A percentile compares a stretch with the other conserved stretches of the same genome.
These are phyloP conservation scores for Drosophila busckii DNA, from an alignment of 1,140 invertebrate genomes.

Conservation along the genomic window DNA sequence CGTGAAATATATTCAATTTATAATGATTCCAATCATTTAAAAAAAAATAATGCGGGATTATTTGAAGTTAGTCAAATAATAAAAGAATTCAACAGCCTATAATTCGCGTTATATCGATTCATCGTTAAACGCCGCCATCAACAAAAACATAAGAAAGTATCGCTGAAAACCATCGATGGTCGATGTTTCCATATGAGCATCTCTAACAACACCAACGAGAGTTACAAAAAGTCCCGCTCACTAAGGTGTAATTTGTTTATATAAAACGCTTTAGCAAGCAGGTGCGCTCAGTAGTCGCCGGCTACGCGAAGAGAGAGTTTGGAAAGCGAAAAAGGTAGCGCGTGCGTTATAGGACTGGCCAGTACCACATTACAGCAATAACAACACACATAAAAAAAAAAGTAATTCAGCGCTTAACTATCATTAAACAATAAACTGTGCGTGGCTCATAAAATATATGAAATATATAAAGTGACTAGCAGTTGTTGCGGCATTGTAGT, in stretches of 20 bases:
- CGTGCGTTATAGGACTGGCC: constrained; percentile 29
- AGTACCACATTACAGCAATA: constrained; percentile 25
- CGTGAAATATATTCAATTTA: no score
- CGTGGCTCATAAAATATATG: constrained; percentile 17
- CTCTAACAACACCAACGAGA: no score
- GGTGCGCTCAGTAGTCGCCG: constrained; percentile 37
- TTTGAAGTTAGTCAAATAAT: no score
- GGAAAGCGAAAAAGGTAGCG: constrained; percentile 10
- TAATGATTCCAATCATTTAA: no score
- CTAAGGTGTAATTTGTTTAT: constrained; percentile 33
- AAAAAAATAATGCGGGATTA: no score
- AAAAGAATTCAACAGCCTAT: no score
- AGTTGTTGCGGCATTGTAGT: constrained; percentile 11
- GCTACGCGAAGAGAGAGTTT: constrained; percentile 40
- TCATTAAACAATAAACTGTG: constrained; percentile 17
- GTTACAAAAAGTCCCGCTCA: no score
- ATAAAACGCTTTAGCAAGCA: constrained; percentile 30
- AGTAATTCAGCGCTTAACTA: constrained; percentile 23
- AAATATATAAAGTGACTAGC: constrained; percentile 8
- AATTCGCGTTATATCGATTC: no score
- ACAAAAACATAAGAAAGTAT: no score
- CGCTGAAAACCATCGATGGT: no score
- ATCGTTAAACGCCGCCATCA: no score
- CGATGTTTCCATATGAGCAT: no score
- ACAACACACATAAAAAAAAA: constrained; percentile 9